A percentile compares a stretch with the other conserved stretches of the same genome.
phyloP scores from a whole-genome alignment of 1,140 invertebrate genomes.

The Pseudobourletiella spinata region DNA sequence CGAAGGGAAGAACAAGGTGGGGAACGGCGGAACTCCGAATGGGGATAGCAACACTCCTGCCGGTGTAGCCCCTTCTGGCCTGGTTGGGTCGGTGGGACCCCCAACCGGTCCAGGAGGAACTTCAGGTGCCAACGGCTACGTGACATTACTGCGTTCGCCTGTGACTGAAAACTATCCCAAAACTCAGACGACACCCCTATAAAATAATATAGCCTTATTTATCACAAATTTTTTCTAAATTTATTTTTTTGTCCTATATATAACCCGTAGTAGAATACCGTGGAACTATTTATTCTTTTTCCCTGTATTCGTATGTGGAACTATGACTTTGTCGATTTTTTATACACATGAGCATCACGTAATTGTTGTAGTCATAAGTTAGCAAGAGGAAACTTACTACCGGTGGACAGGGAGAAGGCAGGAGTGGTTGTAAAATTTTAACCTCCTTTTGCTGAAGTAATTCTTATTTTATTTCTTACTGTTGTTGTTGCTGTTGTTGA shows the following conservation, averaged over 20 bases:
- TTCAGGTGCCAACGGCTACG: slow-evolving; percentile 23
- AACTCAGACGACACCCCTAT: slow-evolving; percentile 21
- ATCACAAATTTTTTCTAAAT: neutral
- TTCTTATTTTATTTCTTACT: too few species aligned
- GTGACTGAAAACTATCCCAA: slow-evolving; percentile 10
- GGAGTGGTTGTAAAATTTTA: too few species aligned
- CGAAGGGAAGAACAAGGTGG: slow-evolving; percentile 10
- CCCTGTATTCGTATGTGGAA: neutral
- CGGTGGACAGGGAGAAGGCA: too few species aligned
- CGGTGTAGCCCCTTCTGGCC: neutral
- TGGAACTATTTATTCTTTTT: neutral
- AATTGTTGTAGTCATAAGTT: too few species aligned
- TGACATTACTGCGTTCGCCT: slow-evolving; percentile 17
- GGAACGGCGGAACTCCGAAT: slow-evolving; percentile 7
- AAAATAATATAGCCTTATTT: neutral
- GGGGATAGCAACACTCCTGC: neutral
- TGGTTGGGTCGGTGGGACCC: neutral
- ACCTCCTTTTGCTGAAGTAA: too few species aligned
- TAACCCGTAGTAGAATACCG: too few species aligned
- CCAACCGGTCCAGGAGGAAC: neutral
- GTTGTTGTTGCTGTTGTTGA: too few species aligned
- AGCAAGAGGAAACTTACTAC: too few species aligned
- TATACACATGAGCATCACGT: too few species aligned
- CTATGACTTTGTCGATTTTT: neutral
- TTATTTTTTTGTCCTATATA: neutral